These are phyloP conservation scores for Ardeotis arabs DNA, from an alignment of 2,113 vertebrate species.

Conservation along the genomic window DNA sequence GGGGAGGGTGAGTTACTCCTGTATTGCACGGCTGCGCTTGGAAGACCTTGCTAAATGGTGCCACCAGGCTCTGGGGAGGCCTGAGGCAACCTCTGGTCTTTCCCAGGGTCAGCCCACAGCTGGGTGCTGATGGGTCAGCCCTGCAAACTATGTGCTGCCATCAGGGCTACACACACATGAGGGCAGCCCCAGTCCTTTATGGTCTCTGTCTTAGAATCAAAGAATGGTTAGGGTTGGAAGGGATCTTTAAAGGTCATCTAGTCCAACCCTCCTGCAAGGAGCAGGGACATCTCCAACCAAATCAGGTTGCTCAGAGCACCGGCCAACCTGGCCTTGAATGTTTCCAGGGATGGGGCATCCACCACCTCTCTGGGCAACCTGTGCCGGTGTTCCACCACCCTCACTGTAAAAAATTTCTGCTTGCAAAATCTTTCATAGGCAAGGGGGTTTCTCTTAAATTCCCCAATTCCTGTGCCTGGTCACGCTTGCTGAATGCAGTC, in stretches of 20 bases:
- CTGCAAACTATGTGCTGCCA: neutral
- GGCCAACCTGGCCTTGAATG: no score
- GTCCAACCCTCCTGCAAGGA: no score
- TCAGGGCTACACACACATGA: accelerated
- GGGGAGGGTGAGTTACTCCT: neutral
- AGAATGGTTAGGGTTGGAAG: no score
- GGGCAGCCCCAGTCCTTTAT: neutral
- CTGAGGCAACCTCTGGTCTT: neutral
- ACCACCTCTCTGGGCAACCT: no score
- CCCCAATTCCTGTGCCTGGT: neutral
- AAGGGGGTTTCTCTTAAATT: neutral
- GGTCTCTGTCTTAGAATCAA: neutral
- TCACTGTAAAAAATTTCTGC: neutral
- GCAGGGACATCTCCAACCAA: no score
- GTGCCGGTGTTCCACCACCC: no score
- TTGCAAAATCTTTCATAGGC: neutral
- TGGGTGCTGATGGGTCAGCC: neutral
- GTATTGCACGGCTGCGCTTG: accelerated
- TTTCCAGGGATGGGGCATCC: no score
- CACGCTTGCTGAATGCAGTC: neutral
- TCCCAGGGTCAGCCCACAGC: neutral
- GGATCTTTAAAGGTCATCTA: no score
- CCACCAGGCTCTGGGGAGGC: neutral
- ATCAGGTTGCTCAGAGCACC: no score
- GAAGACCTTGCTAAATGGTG: neutral